These are phyloP conservation scores for Botia kubotai DNA, from an alignment of 2,797 vertebrate genomes.

Conservation along the genomic window DNA sequence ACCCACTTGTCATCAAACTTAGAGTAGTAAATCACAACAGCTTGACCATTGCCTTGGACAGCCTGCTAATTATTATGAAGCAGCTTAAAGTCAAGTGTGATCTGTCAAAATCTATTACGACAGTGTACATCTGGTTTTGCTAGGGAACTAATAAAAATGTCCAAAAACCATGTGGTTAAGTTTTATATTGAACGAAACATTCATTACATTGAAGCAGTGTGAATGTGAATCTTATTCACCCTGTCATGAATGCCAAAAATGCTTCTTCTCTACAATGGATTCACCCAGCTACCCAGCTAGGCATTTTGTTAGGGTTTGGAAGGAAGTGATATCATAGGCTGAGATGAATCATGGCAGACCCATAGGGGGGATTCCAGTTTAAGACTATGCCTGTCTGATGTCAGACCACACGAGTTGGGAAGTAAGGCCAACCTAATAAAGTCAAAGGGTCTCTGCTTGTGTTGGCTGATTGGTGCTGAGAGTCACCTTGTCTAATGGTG, in stretches of 20 bases:
- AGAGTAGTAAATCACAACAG: constrained; percentile 32
- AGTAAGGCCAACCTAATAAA: constrained; percentile 46
- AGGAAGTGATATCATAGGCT: constrained; percentile 76
- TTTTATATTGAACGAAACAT: constrained; percentile 21
- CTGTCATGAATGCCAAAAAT: constrained; percentile 62
- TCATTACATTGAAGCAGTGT: constrained; percentile 32
- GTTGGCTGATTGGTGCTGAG: constrained; percentile 35
- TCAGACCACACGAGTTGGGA: constrained; percentile 63
- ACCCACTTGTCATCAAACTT: constrained; percentile 33
- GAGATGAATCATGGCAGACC: constrained; percentile 66
- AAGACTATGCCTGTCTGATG: constrained; percentile 71
- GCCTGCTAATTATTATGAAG: background rate
- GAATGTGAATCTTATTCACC: constrained; percentile 73
- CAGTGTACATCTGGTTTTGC: constrained; percentile 46
- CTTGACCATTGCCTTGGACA: constrained; percentile 31
- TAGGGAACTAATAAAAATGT: constrained; percentile 8
- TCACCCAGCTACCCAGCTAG: constrained; percentile 75
- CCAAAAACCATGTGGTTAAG: constrained; percentile 11
- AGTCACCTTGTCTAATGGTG: constrained; percentile 49
- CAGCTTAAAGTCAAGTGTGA: constrained; percentile 23
- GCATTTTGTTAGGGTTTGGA: constrained; percentile 74
- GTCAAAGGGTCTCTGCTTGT: constrained; percentile 44
- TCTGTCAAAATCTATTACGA: constrained; percentile 43
- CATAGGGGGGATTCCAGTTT: constrained; percentile 60
- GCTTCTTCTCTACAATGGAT: constrained; percentile 64